Conservation (phyloP, 2,888 invertebrate species). For the Neria commutata region DNA sequence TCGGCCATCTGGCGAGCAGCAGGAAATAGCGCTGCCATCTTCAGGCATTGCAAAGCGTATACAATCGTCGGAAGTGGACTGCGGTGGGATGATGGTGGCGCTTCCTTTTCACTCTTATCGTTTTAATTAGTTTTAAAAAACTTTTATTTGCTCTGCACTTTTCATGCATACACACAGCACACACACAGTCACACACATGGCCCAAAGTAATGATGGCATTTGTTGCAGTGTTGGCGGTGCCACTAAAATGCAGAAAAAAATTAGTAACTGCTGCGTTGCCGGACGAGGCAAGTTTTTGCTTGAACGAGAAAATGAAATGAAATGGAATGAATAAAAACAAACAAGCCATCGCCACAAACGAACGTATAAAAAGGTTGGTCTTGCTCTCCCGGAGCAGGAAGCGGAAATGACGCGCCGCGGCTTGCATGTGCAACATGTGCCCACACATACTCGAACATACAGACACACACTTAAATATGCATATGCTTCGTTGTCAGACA, state of each 20-base stretch:
- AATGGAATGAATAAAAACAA: not conserved
- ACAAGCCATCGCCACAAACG: not conserved
- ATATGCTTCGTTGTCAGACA: no score
- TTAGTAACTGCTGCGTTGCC: not conserved
- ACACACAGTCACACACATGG: no score
- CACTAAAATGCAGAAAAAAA: not conserved
- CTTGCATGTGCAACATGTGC: no score
- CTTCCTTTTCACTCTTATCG: no score
- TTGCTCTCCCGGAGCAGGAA: not conserved
- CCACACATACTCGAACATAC: no score
- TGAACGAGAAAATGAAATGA: not conserved
- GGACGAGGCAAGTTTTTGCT: not conserved
- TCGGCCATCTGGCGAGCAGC: no score
- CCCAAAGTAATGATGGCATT: not conserved
- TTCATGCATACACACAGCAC: not conserved
- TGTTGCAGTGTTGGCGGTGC: not conserved
- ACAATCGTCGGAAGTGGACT: no score
- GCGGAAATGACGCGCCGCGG: not conserved
- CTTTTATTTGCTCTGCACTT: constrained; percentile 3
- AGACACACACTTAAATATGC: no score
- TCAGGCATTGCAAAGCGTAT: no score
- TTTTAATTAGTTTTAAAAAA: constrained; percentile 48
- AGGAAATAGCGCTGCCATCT: no score
- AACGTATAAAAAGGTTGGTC: not conserved
- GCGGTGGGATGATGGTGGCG: no score